Evolutionary conservation across 2,797 vertebrate species (phyloP), one percentile per base, ranked within the genome.

Genomic region (Neosalanx taihuensis): DNA sequence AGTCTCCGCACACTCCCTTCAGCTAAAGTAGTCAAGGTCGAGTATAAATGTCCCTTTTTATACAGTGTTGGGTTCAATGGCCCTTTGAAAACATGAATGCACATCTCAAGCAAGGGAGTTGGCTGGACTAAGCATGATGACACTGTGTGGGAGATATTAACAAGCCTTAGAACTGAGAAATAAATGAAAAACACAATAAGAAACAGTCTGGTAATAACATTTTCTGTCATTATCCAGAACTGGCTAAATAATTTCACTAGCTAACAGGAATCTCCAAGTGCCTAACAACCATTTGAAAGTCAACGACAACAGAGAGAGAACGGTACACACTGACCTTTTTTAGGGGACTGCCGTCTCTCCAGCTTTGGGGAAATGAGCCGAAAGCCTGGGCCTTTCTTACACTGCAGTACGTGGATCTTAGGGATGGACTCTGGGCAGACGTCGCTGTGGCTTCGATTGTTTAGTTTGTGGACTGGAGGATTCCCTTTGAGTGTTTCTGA

Each of bases 401-500:
- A 76, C 57, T 87, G 89, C 49, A 89, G 72, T 46, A 66, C 68
- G 7, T 83, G 90, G 4, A 92, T 49, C 70, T 72, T 85, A 10
- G 83, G 86, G 70, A 92, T 85, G 61, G 88, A 88, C 76, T 93
- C 89, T 26, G 92, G 91, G 64, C 83, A 92, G 72, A 92, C 81
- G 17, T 94, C 92, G 77, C 92, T 93, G 83, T 86, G 85, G 73
- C 91, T 93, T 70, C 92, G 89, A 80, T 76, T 90, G 66, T 77
- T 86, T 59, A 83, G 81, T 75, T 88, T 92, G 74, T 91, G 87
- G 64, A 89, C 82, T 65, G 76, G 81, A 20, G 87, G 87, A 71
- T 76, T 92, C 66, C 89, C 91, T 78, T 80, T 86, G 20, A 83
- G 56, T 33, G 82, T 86, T 49, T 93, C 92, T 0, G 92, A 92